Percentiles rank a stretch among this genome's conserved stretches.
These are phyloP conservation scores for Benthosema pterotum DNA, from an alignment of 2,797 vertebrate species.

Conservation along the genomic window DNA sequence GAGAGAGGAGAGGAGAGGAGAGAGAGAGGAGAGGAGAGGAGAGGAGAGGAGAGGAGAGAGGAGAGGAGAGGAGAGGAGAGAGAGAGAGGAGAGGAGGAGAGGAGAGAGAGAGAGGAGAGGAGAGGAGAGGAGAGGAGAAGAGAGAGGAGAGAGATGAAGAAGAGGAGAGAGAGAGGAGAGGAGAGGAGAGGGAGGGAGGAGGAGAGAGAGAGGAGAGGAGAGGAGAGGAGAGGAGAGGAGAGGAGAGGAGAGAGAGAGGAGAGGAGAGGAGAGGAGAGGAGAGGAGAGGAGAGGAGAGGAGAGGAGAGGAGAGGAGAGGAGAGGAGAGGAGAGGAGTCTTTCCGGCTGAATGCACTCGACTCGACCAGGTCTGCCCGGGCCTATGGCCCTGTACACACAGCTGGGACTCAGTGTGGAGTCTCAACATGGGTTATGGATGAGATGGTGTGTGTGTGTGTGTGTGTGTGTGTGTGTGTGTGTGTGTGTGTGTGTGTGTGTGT, in stretches of 20 bases:
- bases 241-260: no score
- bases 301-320: slow-evolving; percentile 31
- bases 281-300: slow-evolving; percentile 21
- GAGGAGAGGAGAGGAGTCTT: slow-evolving; percentile 45
- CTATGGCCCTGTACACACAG: slow-evolving; percentile 62
- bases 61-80: slow-evolving; percentile 36
- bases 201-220: no score
- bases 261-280: slow-evolving; percentile 31
- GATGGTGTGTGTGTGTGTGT: no score
- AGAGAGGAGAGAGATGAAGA: no score
- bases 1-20: no score
- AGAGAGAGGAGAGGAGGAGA: no score
- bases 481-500: no score
- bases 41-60: slow-evolving; percentile 33
- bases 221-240: slow-evolving; percentile 33
- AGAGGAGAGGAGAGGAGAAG: slow-evolving; percentile 32
- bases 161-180: slow-evolving; percentile 34
- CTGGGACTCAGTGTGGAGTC: slow-evolving; percentile 69
- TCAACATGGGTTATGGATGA: slow-evolving; percentile 52
- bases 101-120: slow-evolving; percentile 29
- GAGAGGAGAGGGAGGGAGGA: no score
- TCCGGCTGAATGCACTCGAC: slow-evolving; percentile 62
- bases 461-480: no score
- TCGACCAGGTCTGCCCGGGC: slow-evolving; percentile 43
- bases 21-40: slow-evolving; percentile 26